These are phyloP conservation scores for Machimus rusticus DNA, from an alignment of 2,888 invertebrate genomes.

Conservation along the genomic window DNA sequence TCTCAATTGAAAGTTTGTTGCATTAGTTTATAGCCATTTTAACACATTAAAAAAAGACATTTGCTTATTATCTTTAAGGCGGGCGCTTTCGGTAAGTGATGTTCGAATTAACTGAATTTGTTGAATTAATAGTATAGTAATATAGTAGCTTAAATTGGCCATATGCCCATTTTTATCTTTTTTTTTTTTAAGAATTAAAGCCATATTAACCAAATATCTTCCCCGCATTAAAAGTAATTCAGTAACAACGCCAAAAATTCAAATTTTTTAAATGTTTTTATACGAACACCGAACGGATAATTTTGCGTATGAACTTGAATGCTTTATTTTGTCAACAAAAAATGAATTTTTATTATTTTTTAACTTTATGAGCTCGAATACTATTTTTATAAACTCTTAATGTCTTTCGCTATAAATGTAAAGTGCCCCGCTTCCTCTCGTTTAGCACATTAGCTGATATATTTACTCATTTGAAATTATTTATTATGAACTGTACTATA, in stretches of 20 bases:
- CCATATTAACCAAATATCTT: background rate
- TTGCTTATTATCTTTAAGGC: background rate
- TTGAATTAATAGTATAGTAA: background rate
- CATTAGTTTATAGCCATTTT: background rate
- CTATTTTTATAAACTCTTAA: background rate
- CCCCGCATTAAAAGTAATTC: background rate
- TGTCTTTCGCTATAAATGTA: background rate
- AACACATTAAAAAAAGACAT: background rate
- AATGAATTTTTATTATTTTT: no score
- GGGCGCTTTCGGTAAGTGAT: background rate
- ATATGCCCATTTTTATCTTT: background rate
- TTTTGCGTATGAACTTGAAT: background rate
- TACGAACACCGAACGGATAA: background rate
- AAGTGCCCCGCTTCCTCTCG: background rate
- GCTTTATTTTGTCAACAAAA: no score
- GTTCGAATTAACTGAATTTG: background rate
- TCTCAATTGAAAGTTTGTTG: background rate
- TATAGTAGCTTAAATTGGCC: background rate
- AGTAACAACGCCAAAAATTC: background rate
- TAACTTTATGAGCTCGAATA: background rate
- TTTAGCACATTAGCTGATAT: background rate
- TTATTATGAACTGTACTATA: background rate
- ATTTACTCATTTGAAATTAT: background rate
- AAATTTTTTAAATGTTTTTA: background rate
- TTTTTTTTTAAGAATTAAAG: background rate